Evolutionary conservation across 2,113 vertebrate genomes (phyloP).

Genomic region (Actinemys pallida): DNA sequence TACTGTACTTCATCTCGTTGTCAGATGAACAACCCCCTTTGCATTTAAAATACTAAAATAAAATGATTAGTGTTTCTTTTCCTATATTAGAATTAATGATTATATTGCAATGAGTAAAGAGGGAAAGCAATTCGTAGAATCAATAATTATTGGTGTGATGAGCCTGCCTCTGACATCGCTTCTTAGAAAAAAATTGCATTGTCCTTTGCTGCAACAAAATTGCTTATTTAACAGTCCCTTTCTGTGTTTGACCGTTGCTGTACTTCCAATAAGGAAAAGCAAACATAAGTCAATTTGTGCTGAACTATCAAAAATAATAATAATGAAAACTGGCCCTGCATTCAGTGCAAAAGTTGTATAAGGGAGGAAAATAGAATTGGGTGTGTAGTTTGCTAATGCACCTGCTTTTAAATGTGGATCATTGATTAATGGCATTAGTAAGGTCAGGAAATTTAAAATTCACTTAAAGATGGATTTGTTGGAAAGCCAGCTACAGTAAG

Average conservation of each 20-base stretch:
- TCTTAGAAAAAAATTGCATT: background rate
- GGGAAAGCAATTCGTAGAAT: constrained; percentile 13
- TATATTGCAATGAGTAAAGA: background rate
- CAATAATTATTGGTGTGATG: background rate
- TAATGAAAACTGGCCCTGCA: background rate
- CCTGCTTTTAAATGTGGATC: background rate
- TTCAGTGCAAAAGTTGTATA: background rate
- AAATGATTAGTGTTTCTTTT: constrained; percentile 20
- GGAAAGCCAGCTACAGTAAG: background rate
- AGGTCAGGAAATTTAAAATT: background rate
- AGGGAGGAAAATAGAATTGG: background rate
- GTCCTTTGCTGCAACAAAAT: constrained; percentile 16
- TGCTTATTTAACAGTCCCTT: constrained; percentile 62
- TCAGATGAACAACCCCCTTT: background rate
- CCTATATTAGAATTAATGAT: constrained; percentile 5
- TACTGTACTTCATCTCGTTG: background rate
- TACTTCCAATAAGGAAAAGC: constrained; percentile 4
- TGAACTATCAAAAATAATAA: constrained; percentile 20
- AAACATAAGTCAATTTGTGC: constrained; percentile 22
- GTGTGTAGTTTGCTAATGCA: background rate
- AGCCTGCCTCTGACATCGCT: background rate
- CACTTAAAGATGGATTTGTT: background rate
- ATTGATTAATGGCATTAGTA: background rate
- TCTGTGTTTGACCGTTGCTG: constrained; percentile 26
- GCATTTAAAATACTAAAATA: background rate